These are phyloP conservation scores for Lepus americanus DNA, from an alignment of 2,113 vertebrate species.

Conservation along the genomic window DNA sequence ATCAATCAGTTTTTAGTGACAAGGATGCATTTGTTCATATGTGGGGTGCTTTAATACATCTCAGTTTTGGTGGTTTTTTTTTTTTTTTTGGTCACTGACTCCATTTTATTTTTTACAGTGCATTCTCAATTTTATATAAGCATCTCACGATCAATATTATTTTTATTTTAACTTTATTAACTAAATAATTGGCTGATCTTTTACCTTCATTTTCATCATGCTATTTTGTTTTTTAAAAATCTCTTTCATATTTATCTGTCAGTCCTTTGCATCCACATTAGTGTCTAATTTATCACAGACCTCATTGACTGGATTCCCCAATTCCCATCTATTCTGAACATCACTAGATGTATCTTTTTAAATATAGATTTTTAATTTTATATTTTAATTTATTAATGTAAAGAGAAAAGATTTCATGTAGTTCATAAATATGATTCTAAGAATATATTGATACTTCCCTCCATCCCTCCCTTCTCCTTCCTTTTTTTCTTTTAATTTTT, in stretches of 20 bases:
- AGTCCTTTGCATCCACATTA: not conserved
- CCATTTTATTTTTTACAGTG: slow-evolving; percentile 11
- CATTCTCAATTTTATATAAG: not conserved
- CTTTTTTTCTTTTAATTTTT: too few species aligned
- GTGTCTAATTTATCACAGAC: not conserved
- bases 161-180: slow-evolving; percentile 26
- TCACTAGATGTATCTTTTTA: not conserved
- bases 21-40: slow-evolving; percentile 38
- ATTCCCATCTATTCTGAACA: not conserved
- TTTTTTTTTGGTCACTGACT: not conserved
- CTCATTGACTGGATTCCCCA: not conserved
- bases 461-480: too few species aligned
- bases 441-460: too few species aligned
- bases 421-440: too few species aligned
- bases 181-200: not conserved
- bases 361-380: not conserved
- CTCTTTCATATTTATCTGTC: not conserved
- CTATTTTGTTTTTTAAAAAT: not conserved
- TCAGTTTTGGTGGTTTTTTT: not conserved
- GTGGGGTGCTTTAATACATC: not conserved
- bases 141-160: not conserved
- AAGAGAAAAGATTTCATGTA: too few species aligned
- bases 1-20: slow-evolving; percentile 39
- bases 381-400: too few species aligned
- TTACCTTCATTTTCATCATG: not conserved